phyloP scores from a whole-genome alignment of 2,888 invertebrate genomes.

The Scaeva pyrastri region DNA sequence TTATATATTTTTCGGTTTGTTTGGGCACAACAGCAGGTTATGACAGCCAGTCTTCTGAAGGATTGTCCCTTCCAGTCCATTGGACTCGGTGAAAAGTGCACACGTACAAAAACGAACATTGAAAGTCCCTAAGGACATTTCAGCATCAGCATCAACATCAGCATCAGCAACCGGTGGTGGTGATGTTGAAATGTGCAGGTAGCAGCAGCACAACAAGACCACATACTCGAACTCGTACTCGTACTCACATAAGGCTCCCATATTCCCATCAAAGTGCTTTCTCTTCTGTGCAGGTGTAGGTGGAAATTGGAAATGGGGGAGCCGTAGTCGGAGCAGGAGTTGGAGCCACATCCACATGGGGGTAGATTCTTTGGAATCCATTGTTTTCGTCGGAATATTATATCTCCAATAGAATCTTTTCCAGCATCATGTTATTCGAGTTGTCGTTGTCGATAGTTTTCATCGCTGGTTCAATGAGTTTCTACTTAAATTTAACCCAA shows the following conservation, averaged over 20 bases:
- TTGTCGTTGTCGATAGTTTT: constrained; percentile 68
- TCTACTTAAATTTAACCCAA: constrained; percentile 72
- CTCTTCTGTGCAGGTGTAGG: not conserved
- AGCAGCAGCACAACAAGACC: constrained; percentile 53
- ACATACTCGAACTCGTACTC: no score
- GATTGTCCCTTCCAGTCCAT: constrained; percentile 64
- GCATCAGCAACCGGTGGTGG: constrained; percentile 70
- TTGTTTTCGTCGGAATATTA: constrained; percentile 69
- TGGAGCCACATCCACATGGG: not conserved
- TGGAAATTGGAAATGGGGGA: not conserved
- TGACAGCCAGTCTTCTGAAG: constrained; percentile 63
- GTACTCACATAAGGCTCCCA: constrained; percentile 28
- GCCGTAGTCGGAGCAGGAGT: no score
- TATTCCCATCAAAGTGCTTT: constrained; percentile 1
- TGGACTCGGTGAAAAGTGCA: constrained; percentile 62
- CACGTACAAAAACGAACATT: constrained; percentile 44
- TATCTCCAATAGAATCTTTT: constrained; percentile 68
- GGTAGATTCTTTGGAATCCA: constrained; percentile 34
- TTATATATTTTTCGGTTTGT: constrained; percentile 45
- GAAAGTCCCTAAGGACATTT: constrained; percentile 45
- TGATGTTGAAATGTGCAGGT: constrained; percentile 62
- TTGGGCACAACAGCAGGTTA: constrained; percentile 70
- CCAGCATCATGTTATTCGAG: constrained; percentile 55
- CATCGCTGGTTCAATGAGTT: constrained; percentile 56
- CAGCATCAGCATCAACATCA: constrained; percentile 11